Evolutionary conservation across 2,113 vertebrate species (phyloP).

Genomic region (Tympanuchus pallidicinctus): DNA sequence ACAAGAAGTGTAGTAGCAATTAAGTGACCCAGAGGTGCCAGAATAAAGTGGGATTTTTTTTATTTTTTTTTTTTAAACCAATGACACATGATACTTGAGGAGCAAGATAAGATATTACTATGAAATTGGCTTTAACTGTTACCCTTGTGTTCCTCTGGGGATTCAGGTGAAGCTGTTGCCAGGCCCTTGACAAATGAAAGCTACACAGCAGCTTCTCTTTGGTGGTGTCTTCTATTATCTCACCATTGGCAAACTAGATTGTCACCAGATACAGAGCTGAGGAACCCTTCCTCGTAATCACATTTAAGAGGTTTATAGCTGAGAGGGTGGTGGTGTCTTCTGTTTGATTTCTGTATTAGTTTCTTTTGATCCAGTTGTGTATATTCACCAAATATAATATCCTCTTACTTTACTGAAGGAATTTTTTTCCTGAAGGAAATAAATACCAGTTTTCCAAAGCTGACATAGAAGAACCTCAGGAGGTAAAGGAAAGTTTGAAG

Average conservation of each 20-base stretch:
- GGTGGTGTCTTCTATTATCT: neutral
- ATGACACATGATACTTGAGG: neutral
- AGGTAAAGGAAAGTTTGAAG: constrained; percentile 8
- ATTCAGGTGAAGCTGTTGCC: neutral
- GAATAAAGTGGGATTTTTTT: neutral
- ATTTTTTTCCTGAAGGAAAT: neutral
- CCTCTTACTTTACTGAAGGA: neutral
- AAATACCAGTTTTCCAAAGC: neutral
- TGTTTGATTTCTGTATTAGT: neutral
- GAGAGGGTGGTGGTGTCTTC: neutral
- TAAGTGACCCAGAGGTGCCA: neutral
- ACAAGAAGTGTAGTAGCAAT: neutral
- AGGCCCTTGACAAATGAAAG: neutral
- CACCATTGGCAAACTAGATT: neutral
- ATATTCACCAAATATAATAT: neutral
- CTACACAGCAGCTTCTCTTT: neutral
- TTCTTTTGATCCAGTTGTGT: neutral
- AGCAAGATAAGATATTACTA: neutral
- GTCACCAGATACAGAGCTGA: neutral
- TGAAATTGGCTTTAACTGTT: neutral
- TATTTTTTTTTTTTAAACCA: neutral
- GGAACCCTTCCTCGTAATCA: neutral
- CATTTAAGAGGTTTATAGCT: neutral
- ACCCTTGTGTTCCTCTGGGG: neutral
- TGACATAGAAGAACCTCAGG: neutral